Percentiles rank a stretch among this genome's conserved stretches.
phyloP scores from a whole-genome alignment of 2,113 vertebrate species.

The Elachura formosa region DNA sequence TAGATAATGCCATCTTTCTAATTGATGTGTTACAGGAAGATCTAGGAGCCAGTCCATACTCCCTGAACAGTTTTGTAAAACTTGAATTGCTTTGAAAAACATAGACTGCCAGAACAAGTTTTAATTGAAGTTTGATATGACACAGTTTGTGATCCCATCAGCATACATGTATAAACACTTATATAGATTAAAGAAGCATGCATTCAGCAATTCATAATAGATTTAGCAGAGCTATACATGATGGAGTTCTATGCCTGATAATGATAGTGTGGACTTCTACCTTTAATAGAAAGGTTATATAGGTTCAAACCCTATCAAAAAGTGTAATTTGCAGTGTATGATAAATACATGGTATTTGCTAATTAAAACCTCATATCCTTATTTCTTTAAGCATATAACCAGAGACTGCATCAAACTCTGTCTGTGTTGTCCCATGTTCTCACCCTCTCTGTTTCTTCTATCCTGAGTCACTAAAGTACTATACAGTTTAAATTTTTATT shows the following conservation, averaged over 20 bases:
- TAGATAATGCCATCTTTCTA: background rate
- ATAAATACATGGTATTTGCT: background rate
- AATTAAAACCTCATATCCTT: background rate
- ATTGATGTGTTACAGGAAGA: background rate
- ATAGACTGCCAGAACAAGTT: background rate
- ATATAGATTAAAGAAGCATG: background rate
- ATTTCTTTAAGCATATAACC: background rate
- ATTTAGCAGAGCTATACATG: background rate
- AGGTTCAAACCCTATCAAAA: background rate
- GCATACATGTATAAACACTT: background rate
- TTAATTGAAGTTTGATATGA: background rate
- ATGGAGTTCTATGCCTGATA: rapidly evolving
- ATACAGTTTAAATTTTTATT: background rate
- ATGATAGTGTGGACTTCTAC: background rate
- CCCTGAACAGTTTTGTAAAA: background rate
- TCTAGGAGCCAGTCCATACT: background rate
- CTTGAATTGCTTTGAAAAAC: background rate
- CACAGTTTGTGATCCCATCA: background rate
- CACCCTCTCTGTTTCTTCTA: background rate
- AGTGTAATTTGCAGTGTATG: background rate
- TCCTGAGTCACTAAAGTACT: background rate
- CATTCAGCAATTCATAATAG: background rate
- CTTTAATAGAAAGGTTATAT: background rate
- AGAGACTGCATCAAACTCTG: background rate
- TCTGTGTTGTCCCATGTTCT: background rate